Base-by-base conservation (phyloP, 1,140 invertebrate species). In the Meloidogyne chitwoodi region DNA sequence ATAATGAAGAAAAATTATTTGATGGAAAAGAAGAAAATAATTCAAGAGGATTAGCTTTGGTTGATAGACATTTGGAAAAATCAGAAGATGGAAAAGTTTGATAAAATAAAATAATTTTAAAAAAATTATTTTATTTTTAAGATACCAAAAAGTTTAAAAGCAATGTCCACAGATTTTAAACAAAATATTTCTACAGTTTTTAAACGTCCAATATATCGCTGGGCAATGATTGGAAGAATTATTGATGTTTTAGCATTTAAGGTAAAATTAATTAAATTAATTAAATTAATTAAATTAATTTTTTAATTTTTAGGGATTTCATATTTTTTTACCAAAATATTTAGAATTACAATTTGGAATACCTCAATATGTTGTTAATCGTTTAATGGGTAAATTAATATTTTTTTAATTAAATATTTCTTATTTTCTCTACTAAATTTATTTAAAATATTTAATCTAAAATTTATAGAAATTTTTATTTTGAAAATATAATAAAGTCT, bases 281-380 rank as follows among this genome's bases (percentile, higher is more conserved):
- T 19, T 22, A 70, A 31, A 34, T n/a, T 24, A n/a, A 22, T 70
- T 27, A 8, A 38, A 38, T n/a, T n/a, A 38, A 38, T 8, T 38
- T 8, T 8, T 38, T 38, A 38, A 38, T 26, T 70, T 70, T 22
- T 3, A 83, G 73, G 85, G 84, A 19, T 86, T 87, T 69, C 74
- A 84, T 62, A 84, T 86, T 12, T 86, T 86, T 73, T 61, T 87
- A 29, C 86, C 85, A 1, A 86, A 86, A 73, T 86, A 87, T 70
- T 70, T 86, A 48, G 85, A 86, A 70, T 81, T 87, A 69, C 85
- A 86, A 66, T 86, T 81, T 76, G 85, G 85, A 38, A 87, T 86
- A 61, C 86, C 85, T 24, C 85, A 83, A 48, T 87, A 87, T 70
- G 68, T 79, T 73, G 84, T 86, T 29, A 86, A 86, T 75, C 64